Percentiles rank a stretch among this genome's conserved stretches.
Conservation (phyloP, 1,140 invertebrate genomes). For the Sitobion miscanthi region DNA sequence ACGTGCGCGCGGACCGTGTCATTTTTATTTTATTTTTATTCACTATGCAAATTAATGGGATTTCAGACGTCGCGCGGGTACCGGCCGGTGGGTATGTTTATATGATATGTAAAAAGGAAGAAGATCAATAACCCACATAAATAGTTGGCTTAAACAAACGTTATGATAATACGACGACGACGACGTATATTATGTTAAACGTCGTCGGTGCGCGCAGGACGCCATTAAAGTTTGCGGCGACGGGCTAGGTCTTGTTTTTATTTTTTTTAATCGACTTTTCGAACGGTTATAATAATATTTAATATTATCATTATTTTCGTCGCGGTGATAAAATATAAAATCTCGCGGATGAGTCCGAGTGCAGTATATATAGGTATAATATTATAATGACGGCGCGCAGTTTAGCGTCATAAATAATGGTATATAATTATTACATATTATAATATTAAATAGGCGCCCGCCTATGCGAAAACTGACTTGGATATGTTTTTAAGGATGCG, state of each 20-base stretch:
- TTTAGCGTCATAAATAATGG: conserved; percentile 26
- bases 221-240: background rate
- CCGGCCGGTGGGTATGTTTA: no score
- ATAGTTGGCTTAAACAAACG: background rate
- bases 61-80: background rate
- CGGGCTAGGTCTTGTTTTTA: background rate
- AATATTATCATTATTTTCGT: background rate
- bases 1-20: background rate
- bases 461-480: background rate
- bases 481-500: background rate
- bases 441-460: no score
- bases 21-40: conserved; percentile 6
- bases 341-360: background rate
- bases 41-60: background rate
- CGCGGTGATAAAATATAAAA: background rate
- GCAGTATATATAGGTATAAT: no score
- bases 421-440: background rate
- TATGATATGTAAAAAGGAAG: background rate
- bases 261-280: background rate
- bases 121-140: background rate
- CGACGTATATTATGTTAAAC: no score
- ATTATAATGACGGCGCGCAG: background rate
- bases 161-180: background rate
- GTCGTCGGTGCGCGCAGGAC: background rate
- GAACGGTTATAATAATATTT: background rate